A percentile compares a stretch with the other conserved stretches of the same genome.
phyloP scores from a whole-genome alignment of 2,113 vertebrate species.

The Saccopteryx leptura region DNA sequence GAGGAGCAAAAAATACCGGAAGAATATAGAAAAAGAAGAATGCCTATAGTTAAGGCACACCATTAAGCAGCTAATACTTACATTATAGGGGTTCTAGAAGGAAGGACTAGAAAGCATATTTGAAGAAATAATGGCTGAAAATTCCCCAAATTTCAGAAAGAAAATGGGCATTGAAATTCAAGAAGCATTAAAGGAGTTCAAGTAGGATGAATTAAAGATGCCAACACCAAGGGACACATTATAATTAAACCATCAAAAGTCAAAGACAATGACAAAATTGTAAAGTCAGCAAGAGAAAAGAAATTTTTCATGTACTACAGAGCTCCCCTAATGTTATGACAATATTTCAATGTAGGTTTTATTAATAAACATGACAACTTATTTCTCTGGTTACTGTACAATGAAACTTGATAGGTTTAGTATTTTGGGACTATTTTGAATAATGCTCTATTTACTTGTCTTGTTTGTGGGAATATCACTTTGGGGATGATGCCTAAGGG shows the following conservation, averaged over 20 bases:
- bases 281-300: background rate
- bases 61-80: background rate
- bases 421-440: background rate
- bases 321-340: background rate
- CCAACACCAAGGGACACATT: background rate
- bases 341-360: background rate
- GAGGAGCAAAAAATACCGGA: background rate
- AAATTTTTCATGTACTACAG: background rate
- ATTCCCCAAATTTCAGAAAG: background rate
- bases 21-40: conserved; percentile 1
- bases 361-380: background rate
- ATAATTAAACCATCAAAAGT: background rate
- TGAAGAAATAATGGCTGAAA: conserved; percentile 3
- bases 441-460: background rate
- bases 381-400: background rate
- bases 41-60: background rate
- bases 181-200: background rate
- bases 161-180: background rate
- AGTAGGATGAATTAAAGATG: background rate
- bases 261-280: background rate
- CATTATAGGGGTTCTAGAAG: background rate
- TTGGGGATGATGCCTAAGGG: background rate
- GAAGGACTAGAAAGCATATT: background rate
- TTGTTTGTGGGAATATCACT: background rate
- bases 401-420: background rate